Conservation (phyloP, 2,113 vertebrate genomes). For the Chloropsis hardwickii region DNA sequence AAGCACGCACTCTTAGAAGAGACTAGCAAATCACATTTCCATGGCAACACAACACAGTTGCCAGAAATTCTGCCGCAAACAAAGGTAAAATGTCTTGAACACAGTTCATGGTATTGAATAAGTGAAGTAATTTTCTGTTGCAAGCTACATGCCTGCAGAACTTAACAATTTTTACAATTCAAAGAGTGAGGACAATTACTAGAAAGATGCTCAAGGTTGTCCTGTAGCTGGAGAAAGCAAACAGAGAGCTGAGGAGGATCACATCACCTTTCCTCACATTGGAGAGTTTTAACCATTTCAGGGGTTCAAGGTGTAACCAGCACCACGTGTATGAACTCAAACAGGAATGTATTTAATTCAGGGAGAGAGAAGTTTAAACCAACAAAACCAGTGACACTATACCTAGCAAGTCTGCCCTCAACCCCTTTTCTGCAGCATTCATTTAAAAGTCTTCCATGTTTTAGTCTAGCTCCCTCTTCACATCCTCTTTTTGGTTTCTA, state of each 20-base stretch:
- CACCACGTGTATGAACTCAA: not conserved
- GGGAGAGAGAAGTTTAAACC: not conserved
- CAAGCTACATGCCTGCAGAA: not conserved
- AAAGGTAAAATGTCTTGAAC: not conserved
- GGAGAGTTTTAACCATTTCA: not conserved
- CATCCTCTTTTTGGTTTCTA: not conserved
- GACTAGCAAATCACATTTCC: not conserved
- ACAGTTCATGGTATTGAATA: not conserved
- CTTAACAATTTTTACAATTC: not conserved
- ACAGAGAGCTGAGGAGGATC: not conserved
- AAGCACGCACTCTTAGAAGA: not conserved
- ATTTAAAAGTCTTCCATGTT: not conserved
- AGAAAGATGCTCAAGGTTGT: not conserved
- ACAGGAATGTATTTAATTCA: not conserved
- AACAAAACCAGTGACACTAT: not conserved
- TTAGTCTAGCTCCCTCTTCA: not conserved
- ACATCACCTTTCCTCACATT: not conserved
- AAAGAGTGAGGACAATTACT: not conserved
- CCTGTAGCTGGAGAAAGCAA: not conserved
- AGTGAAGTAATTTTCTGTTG: not conserved
- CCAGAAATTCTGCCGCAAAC: not conserved
- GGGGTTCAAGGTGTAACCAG: not conserved
- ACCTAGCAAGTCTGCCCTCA: not conserved
- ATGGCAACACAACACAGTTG: constrained; percentile 34
- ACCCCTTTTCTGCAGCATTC: not conserved